Percentiles rank a stretch among this genome's conserved stretches.
Conservation (phyloP, 2,113 vertebrate genomes). For the Tenrec ecaudatus region DNA sequence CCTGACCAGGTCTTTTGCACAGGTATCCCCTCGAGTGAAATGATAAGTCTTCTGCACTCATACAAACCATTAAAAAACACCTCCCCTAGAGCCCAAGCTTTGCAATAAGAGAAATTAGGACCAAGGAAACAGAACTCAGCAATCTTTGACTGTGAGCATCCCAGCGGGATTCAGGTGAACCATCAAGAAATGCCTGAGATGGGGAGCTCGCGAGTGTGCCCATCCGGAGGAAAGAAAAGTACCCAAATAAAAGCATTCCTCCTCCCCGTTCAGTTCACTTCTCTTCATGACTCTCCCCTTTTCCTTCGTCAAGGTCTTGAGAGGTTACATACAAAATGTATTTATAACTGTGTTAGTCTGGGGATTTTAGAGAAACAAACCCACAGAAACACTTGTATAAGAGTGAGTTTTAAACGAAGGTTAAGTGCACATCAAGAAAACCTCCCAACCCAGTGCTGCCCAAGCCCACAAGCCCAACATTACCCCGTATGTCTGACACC, state of each 20-base stretch:
- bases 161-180: conserved; percentile 54
- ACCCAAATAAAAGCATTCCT: conserved; percentile 79
- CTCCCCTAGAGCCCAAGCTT: conserved; percentile 63
- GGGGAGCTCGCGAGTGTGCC: conserved; percentile 68
- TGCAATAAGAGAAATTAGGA: conserved; percentile 64
- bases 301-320: conserved; percentile 85
- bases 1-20: conserved; percentile 83
- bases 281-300: conserved; percentile 79
- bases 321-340: conserved; percentile 87
- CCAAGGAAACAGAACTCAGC: conserved; percentile 72
- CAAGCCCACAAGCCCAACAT: too few species aligned
- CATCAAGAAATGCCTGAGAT: conserved; percentile 37
- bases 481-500: too few species aligned
- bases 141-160: conserved; percentile 72
- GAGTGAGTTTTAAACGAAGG: too few species aligned
- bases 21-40: conserved; percentile 81
- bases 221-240: conserved; percentile 73
- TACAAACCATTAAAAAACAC: conserved; percentile 73
- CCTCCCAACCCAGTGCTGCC: too few species aligned
- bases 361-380: too few species aligned
- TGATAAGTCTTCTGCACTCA: conserved; percentile 75
- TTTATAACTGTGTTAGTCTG: conserved; percentile 63
- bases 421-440: too few species aligned
- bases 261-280: conserved; percentile 79
- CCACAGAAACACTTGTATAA: too few species aligned